phyloP scores from a whole-genome alignment of 2,797 vertebrate genomes.

The Danio kyathit region DNA sequence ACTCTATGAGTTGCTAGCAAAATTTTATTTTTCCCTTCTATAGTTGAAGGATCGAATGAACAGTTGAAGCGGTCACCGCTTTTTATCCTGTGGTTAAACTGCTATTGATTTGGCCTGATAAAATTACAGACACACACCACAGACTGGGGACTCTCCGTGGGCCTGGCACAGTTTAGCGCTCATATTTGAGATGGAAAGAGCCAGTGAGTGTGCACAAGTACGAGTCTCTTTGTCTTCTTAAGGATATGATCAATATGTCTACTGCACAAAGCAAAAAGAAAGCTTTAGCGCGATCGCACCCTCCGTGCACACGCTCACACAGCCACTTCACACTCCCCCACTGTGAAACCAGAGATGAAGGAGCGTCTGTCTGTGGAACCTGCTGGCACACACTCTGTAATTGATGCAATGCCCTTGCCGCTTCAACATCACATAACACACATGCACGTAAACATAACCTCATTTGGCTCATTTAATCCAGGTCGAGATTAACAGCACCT shows the following conservation, averaged over 20 bases:
- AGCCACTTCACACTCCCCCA: constrained; percentile 67
- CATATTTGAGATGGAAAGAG: constrained; percentile 57
- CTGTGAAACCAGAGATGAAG: constrained; percentile 80
- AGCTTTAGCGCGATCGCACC: constrained; percentile 65
- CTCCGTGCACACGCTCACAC: constrained; percentile 35
- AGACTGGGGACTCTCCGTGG: constrained; percentile 59
- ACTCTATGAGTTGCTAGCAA: not conserved
- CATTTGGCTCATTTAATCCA: constrained; percentile 26
- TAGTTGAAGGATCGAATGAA: not conserved
- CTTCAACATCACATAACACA: constrained; percentile 64
- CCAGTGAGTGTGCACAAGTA: constrained; percentile 59
- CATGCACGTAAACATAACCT: constrained; percentile 31
- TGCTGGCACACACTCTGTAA: constrained; percentile 79
- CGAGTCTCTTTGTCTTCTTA: constrained; percentile 51
- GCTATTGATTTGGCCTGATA: constrained; percentile 40
- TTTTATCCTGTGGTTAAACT: constrained; percentile 40
- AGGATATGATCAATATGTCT: constrained; percentile 43
- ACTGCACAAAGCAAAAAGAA: constrained; percentile 68
- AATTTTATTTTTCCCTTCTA: constrained; percentile 6
- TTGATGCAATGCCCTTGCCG: constrained; percentile 78
- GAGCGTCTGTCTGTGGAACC: constrained; percentile 77
- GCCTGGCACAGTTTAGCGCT: constrained; percentile 65
- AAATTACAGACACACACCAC: constrained; percentile 50
- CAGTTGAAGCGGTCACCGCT: constrained; percentile 16
- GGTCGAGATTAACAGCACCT: constrained; percentile 14